A percentile compares a stretch with the other conserved stretches of the same genome.
Evolutionary conservation across 2,888 invertebrate genomes (phyloP).

Genomic region (Agrilus mali): DNA sequence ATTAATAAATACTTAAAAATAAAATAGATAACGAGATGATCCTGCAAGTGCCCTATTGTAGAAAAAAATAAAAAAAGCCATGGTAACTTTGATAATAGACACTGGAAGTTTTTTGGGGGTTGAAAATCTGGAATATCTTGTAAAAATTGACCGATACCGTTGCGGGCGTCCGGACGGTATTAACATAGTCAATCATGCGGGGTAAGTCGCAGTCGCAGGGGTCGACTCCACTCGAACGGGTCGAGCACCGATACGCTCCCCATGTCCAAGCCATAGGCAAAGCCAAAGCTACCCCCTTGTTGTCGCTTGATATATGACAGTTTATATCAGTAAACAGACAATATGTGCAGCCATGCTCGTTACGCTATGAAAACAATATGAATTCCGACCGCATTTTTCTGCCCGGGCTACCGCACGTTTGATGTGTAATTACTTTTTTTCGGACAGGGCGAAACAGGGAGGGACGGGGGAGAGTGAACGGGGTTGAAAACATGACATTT

Average conservation of each 20-base stretch:
- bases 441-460: constrained; percentile 1
- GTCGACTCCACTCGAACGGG: too few species aligned
- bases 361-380: constrained; percentile 37
- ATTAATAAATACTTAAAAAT: too few species aligned
- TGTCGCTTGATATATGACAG: constrained; percentile 32
- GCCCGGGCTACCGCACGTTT: constrained; percentile 26
- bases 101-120: too few species aligned
- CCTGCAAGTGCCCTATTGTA: too few species aligned
- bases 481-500: too few species aligned
- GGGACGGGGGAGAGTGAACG: too few species aligned
- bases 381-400: constrained; percentile 36
- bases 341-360: constrained; percentile 24
- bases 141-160: not conserved
- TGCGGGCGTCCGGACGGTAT: constrained; percentile 21
- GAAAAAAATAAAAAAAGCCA: too few species aligned
- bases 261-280: too few species aligned
- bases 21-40: too few species aligned
- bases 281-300: constrained; percentile 16
- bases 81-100: too few species aligned
- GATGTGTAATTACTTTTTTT: constrained; percentile 36
- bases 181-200: constrained; percentile 34
- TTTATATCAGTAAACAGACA: constrained; percentile 24
- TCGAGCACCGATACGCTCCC: too few species aligned
- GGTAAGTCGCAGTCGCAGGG: constrained; percentile 13
- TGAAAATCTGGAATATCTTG: too few species aligned